Conservation (phyloP, 1,140 invertebrate species). For the Lepidurus couesii region DNA sequence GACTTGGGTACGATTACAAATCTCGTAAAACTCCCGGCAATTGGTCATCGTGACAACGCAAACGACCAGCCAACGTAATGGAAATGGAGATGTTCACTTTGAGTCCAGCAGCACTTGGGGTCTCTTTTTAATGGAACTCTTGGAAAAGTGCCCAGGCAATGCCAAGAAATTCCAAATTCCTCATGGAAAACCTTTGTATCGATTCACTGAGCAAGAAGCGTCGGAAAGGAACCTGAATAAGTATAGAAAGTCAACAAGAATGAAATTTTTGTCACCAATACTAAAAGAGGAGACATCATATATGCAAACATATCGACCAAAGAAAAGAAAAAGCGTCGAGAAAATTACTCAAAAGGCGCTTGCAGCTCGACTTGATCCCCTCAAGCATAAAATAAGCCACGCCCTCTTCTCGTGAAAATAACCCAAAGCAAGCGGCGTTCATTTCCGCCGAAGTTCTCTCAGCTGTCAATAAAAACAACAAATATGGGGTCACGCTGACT, state of each 20-base stretch:
- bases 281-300: neutral
- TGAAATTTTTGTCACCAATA: neutral
- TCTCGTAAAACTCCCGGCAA: neutral
- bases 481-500: too few species aligned
- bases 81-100: slow-evolving; percentile 19
- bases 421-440: too few species aligned
- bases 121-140: slow-evolving; percentile 10
- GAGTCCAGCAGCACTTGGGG: neutral
- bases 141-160: neutral
- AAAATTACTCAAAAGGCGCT: neutral
- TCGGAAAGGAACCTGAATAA: neutral
- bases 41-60: neutral
- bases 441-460: too few species aligned
- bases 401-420: neutral
- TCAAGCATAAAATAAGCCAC: neutral
- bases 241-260: neutral
- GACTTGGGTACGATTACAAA: slow-evolving; percentile 22
- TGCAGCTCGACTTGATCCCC: neutral
- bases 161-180: neutral
- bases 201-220: neutral
- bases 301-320: slow-evolving; percentile 6
- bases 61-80: neutral
- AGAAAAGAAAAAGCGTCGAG: neutral
- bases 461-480: too few species aligned
- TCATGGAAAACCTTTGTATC: neutral